Percentiles rank a stretch among this genome's conserved stretches.
Conservation (phyloP, 1,140 invertebrate genomes). For the Polypedilum pembai region DNA sequence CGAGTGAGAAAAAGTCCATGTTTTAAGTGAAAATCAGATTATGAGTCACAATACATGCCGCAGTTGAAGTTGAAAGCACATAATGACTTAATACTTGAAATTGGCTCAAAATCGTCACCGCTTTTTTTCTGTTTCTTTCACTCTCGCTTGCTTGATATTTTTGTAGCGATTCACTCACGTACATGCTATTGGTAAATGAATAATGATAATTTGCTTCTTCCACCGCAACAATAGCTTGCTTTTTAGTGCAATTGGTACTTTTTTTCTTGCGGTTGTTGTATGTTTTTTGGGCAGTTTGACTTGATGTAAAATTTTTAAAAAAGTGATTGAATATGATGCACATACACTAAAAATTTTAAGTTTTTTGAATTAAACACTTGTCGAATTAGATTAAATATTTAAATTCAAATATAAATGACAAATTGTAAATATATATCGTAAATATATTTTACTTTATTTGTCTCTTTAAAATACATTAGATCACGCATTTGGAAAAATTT, state of each 20-base stretch:
- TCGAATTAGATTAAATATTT: too few relatives aligned
- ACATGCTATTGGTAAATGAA: slow-evolving; percentile 9
- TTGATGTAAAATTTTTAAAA: not conserved
- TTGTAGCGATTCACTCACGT: slow-evolving; percentile 8
- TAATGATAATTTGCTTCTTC: slow-evolving; percentile 18
- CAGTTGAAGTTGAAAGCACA: not conserved
- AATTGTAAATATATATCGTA: too few relatives aligned
- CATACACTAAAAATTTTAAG: too few relatives aligned
- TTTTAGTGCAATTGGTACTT: not conserved
- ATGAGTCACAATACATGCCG: slow-evolving; percentile 16
- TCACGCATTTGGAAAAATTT: not conserved
- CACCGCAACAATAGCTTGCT: not conserved
- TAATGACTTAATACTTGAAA: not conserved
- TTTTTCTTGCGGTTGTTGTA: not conserved
- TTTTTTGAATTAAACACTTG: too few relatives aligned
- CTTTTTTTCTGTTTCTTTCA: not conserved
- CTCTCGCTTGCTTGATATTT: not conserved
- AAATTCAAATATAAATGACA: too few relatives aligned
- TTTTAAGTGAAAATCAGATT: not conserved
- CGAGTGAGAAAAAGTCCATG: not conserved
- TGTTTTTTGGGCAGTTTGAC: not conserved
- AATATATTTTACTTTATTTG: too few relatives aligned
- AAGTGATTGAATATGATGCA: too few relatives aligned
- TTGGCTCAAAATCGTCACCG: not conserved
- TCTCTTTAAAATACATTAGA: too few relatives aligned